A percentile compares a stretch with the other conserved stretches of the same genome.
Evolutionary conservation across 1,140 invertebrate genomes (phyloP).

Genomic region (Pygmarrhopalites habei): DNA sequence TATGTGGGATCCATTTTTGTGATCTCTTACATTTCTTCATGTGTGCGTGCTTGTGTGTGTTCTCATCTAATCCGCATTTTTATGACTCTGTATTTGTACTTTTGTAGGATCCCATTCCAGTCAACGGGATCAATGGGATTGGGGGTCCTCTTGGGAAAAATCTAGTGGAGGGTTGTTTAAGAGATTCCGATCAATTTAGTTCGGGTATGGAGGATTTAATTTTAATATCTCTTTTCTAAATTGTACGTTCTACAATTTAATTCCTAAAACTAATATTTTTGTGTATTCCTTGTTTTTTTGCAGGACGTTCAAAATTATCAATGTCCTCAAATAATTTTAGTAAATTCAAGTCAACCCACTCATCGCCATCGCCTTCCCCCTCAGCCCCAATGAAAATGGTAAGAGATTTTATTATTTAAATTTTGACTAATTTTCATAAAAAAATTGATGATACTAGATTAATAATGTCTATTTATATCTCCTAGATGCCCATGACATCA

Average conservation of each 20-base stretch:
- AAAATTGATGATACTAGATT: background rate
- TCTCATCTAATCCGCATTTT: too few relatives aligned
- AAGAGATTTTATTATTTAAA: background rate
- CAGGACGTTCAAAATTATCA: constrained; percentile 39
- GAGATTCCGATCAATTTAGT: constrained; percentile 39
- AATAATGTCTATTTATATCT: constrained; percentile 8
- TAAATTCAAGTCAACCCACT: constrained; percentile 38
- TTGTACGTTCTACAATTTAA: background rate
- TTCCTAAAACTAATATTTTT: background rate
- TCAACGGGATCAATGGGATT: constrained; percentile 29
- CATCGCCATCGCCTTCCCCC: constrained; percentile 38
- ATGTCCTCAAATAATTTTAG: constrained; percentile 39
- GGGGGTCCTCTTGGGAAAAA: constrained; percentile 23
- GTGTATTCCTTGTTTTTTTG: too few relatives aligned
- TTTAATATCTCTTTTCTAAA: too few relatives aligned
- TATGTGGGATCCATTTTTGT: too few relatives aligned
- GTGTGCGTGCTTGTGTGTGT: too few relatives aligned
- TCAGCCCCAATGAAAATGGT: constrained; percentile 39
- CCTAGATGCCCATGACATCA: constrained; percentile 35
- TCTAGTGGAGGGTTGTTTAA: constrained; percentile 18
- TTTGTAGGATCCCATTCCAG: constrained; percentile 37
- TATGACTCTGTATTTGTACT: too few relatives aligned
- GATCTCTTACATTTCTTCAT: too few relatives aligned
- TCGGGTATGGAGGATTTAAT: constrained; percentile 30
- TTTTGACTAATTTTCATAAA: background rate